A percentile compares a stretch with the other conserved stretches of the same genome.
Evolutionary conservation across 2,113 vertebrate species (phyloP).

Genomic region (Odontophorus gujanensis): DNA sequence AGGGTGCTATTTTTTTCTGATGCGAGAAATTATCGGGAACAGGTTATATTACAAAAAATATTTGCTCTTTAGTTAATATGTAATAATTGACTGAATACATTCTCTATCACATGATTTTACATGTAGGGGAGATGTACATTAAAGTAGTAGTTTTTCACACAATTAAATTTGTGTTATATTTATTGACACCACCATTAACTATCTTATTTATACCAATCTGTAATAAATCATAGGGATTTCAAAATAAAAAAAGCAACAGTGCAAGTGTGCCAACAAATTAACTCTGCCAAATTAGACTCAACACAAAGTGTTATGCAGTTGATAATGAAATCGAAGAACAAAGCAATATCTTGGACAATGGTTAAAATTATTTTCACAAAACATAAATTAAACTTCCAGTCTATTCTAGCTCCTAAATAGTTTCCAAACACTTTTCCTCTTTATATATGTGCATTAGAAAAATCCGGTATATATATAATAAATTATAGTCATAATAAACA

Average conservation of each 20-base stretch:
- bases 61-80: neutral
- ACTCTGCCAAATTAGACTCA: neutral
- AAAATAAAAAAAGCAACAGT: neutral
- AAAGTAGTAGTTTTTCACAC: neutral
- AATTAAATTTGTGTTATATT: neutral
- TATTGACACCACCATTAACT: neutral
- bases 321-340: neutral
- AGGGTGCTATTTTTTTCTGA: neutral
- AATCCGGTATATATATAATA: neutral
- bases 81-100: neutral
- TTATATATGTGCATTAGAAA: neutral
- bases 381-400: neutral
- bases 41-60: neutral
- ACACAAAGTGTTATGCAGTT: neutral
- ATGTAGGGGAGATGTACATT: neutral
- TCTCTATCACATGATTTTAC: neutral
- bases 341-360: neutral
- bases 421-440: neutral
- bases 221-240: slow-evolving; percentile 10
- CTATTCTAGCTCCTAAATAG: neutral
- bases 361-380: neutral
- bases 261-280: neutral
- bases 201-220: neutral
- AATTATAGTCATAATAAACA: neutral
- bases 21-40: neutral